Conservation (phyloP, 2,888 invertebrate genomes). For the Philereme transversata region DNA sequence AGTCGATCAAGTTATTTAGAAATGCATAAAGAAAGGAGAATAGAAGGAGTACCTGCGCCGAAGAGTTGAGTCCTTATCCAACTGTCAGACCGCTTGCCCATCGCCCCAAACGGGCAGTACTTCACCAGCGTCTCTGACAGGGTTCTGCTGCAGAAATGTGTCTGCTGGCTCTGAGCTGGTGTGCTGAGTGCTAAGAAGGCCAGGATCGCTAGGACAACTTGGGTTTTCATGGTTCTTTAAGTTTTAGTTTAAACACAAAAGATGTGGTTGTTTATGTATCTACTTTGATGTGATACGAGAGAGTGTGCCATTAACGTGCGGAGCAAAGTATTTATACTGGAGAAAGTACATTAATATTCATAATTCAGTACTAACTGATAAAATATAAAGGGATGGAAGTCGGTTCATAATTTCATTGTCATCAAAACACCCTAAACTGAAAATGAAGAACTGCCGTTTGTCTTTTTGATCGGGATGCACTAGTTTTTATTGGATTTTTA, state of each 20-base stretch:
- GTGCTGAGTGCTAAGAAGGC: constrained; percentile 6
- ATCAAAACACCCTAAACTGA: no score
- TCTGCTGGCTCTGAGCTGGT: neutral
- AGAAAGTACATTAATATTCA: constrained; percentile 45
- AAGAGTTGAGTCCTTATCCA: constrained; percentile 15
- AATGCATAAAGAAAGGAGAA: neutral
- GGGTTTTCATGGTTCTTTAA: constrained; percentile 15
- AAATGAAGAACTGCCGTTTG: no score
- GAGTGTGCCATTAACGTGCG: constrained; percentile 14
- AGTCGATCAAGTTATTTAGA: no score
- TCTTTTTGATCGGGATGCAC: no score
- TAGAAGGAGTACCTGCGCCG: constrained; percentile 16
- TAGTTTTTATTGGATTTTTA: no score
- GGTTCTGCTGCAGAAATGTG: constrained; percentile 12
- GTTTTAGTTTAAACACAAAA: neutral
- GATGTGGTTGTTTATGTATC: neutral
- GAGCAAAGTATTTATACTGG: constrained; percentile 40
- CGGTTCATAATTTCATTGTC: neutral
- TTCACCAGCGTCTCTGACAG: constrained; percentile 21
- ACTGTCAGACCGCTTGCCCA: constrained; percentile 19
- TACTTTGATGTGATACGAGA: neutral
- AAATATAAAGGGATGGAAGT: neutral
- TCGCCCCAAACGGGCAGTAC: constrained; percentile 7
- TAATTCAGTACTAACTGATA: constrained; percentile 11
- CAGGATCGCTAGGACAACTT: constrained; percentile 11